A percentile compares a stretch with the other conserved stretches of the same genome.
Evolutionary conservation across 2,888 invertebrate genomes (phyloP).

Genomic region (Acrocyrtus sp.): DNA sequence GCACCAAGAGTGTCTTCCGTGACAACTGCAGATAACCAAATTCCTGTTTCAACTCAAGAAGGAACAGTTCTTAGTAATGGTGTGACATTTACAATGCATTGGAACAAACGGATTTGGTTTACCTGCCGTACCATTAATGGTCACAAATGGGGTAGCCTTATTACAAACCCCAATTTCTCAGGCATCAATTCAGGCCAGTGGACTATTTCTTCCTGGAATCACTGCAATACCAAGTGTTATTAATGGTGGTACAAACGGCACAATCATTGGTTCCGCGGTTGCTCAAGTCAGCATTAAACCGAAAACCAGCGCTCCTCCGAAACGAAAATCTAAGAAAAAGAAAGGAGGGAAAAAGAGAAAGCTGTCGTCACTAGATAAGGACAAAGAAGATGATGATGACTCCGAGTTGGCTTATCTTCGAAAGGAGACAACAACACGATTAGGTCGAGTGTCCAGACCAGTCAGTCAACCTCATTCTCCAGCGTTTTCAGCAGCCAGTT

Average conservation of each 20-base stretch:
- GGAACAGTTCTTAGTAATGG: conserved; percentile 10
- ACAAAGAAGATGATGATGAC: conserved; percentile 52
- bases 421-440: conserved; percentile 57
- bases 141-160: conserved; percentile 39
- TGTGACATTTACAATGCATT: conserved; percentile 24
- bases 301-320: conserved; percentile 1
- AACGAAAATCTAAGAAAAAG: conserved; percentile 30
- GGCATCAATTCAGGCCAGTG: conserved; percentile 33
- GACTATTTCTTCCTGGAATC: conserved; percentile 27
- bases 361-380: conserved; percentile 25
- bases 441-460: conserved; percentile 53
- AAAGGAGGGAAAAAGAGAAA: conserved; percentile 25
- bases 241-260: not conserved
- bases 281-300: conserved; percentile 6
- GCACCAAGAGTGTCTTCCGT: conserved; percentile 5
- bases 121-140: conserved; percentile 29
- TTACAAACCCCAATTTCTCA: conserved; percentile 27
- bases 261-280: not conserved
- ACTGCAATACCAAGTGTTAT: conserved; percentile 27
- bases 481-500: conserved; percentile 8
- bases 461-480: conserved; percentile 31
- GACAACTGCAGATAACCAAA: not conserved
- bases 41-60: not conserved
- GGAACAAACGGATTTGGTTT: not conserved
- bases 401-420: conserved; percentile 44